Percentiles rank a stretch among this genome's conserved stretches.
Evolutionary conservation across 2,797 vertebrate genomes (phyloP).

Genomic region (Bufotes viridis): DNA sequence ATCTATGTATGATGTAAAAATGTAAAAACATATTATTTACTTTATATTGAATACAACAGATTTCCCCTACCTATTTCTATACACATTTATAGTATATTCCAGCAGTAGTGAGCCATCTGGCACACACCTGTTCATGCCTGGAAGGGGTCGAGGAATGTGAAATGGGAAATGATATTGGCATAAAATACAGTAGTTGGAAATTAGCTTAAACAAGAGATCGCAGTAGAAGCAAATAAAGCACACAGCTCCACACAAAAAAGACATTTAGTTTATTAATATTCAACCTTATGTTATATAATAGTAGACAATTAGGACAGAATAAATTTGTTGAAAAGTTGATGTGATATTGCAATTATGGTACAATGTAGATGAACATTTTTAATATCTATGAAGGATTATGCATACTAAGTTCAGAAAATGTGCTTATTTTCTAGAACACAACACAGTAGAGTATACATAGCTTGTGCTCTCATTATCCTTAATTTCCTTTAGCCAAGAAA

Average conservation of each 20-base stretch:
- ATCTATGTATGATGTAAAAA: not conserved
- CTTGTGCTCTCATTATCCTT: constrained; percentile 14
- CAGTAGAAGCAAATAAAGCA: not conserved
- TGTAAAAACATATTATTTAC: not conserved
- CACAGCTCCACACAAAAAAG: not conserved
- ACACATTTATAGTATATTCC: constrained; percentile 35
- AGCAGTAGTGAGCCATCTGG: constrained; percentile 45
- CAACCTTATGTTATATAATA: constrained; percentile 9
- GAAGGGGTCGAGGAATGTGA: constrained; percentile 26
- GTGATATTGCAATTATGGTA: constrained; percentile 16
- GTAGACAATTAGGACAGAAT: constrained; percentile 9
- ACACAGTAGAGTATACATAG: not conserved
- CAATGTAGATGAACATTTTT: not conserved
- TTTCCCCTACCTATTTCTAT: constrained; percentile 21
- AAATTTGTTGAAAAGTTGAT: constrained; percentile 16
- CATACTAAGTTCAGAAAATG: not conserved
- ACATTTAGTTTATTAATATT: constrained; percentile 11
- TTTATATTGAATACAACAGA: constrained; percentile 8
- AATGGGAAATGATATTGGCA: constrained; percentile 40
- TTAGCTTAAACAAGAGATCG: constrained; percentile 24
- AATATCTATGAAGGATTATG: constrained; percentile 21
- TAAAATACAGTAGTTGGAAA: constrained; percentile 34
- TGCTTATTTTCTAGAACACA: not conserved
- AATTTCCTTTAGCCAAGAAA: constrained; percentile 31
- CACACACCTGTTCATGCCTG: constrained; percentile 46